These are phyloP conservation scores for Muscidifurax raptorellus DNA, from an alignment of 1,140 invertebrate species.

Conservation along the genomic window DNA sequence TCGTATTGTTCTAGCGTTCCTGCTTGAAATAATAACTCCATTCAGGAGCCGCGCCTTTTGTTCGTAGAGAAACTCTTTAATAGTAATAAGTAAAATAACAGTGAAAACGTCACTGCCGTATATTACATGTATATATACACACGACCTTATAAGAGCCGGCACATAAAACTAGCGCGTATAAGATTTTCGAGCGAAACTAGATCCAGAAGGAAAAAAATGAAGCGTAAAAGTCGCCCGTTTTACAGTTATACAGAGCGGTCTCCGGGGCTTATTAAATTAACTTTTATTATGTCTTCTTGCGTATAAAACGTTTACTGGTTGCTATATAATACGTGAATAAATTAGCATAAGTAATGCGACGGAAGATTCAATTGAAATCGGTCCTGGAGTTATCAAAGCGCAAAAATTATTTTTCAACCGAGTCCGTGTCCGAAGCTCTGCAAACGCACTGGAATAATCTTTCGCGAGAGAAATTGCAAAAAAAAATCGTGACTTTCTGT, in stretches of 20 bases:
- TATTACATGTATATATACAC: no score
- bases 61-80: neutral
- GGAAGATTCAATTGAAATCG: neutral
- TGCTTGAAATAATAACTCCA: conserved; percentile 41
- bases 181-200: conserved; percentile 21
- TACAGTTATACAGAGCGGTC: no score
- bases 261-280: neutral
- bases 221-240: neutral
- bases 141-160: neutral
- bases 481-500: no score
- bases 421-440: no score
- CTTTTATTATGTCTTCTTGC: neutral
- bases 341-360: neutral
- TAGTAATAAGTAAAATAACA: neutral
- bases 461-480: neutral
- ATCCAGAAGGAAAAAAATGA: neutral
- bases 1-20: conserved; percentile 10
- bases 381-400: neutral
- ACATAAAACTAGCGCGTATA: neutral
- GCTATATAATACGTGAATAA: neutral
- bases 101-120: neutral
- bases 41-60: conserved; percentile 27
- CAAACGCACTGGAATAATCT: no score
- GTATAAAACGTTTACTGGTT: neutral
- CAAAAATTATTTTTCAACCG: conserved; percentile 27